A percentile compares a stretch with the other conserved stretches of the same genome.
Conservation (phyloP, 2,888 invertebrate species). For the Minunthozetes semirufus region DNA sequence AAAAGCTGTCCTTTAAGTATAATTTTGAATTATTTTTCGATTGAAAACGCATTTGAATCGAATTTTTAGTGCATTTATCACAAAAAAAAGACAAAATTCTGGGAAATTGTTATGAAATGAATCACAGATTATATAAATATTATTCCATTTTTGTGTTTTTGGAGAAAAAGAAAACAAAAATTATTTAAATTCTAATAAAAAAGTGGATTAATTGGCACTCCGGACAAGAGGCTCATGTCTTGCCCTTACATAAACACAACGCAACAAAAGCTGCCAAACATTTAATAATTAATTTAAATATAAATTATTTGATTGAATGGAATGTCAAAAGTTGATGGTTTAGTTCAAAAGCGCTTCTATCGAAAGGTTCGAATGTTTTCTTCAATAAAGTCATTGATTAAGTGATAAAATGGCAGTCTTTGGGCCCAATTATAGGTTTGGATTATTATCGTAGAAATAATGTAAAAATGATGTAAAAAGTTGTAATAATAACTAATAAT, state of each 20-base stretch:
- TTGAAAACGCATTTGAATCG: neutral
- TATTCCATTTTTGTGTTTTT: neutral
- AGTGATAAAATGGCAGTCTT: slow-evolving; percentile 31
- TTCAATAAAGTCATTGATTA: neutral
- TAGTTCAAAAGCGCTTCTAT: neutral
- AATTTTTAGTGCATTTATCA: neutral
- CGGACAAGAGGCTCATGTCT: neutral
- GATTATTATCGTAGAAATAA: slow-evolving; percentile 6
- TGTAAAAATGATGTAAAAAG: slow-evolving; percentile 21
- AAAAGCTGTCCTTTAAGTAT: slow-evolving; percentile 14
- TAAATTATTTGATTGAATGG: neutral
- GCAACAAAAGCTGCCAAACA: slow-evolving; percentile 22
- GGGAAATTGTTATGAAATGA: neutral
- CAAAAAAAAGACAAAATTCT: slow-evolving; percentile 2
- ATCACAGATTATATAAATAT: slow-evolving; percentile 10
- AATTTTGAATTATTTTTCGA: neutral
- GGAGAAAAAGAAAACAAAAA: neutral
- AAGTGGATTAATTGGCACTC: slow-evolving; percentile 10
- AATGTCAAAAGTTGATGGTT: neutral
- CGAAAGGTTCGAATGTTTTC: neutral
- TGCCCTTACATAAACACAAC: neutral
- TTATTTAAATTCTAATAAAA: neutral
- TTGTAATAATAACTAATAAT: neutral
- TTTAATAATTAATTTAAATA: neutral
- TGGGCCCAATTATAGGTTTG: slow-evolving; percentile 19